These are phyloP conservation scores for Anadara kagoshimensis DNA, from an alignment of 1,140 invertebrate species.

Conservation along the genomic window DNA sequence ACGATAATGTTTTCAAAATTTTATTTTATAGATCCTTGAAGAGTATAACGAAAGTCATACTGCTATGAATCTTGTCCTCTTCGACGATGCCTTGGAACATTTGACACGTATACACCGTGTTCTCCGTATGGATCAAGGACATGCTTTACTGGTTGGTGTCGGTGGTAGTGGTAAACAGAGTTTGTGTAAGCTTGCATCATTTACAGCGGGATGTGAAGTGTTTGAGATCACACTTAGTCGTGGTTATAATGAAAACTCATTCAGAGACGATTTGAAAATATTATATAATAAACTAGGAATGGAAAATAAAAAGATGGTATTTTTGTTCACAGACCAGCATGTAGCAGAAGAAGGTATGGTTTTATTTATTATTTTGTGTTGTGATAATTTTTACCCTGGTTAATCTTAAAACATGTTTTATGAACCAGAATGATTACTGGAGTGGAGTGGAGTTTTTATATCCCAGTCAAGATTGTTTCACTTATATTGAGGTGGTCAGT, in stretches of 20 bases:
- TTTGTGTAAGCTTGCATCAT: slow-evolving; percentile 71
- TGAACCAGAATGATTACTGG: no score
- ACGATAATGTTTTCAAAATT: slow-evolving; percentile 85
- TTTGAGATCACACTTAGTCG: slow-evolving; percentile 88
- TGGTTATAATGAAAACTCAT: slow-evolving; percentile 87
- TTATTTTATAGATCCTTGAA: slow-evolving; percentile 84
- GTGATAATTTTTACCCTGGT: background rate
- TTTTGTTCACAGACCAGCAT: slow-evolving; percentile 88
- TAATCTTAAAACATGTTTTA: no score
- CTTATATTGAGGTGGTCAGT: no score
- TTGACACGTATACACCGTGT: slow-evolving; percentile 88
- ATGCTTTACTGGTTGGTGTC: slow-evolving; percentile 88
- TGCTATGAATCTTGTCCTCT: slow-evolving; percentile 85
- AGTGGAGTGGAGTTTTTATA: no score
- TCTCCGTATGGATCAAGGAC: slow-evolving; percentile 87
- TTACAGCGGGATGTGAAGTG: slow-evolving; percentile 80
- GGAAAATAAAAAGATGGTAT: slow-evolving; percentile 85
- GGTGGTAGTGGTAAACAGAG: slow-evolving; percentile 89
- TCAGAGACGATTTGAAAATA: slow-evolving; percentile 89
- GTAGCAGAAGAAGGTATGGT: slow-evolving; percentile 77
- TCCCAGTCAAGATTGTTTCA: no score
- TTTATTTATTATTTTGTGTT: no score
- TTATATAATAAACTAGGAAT: slow-evolving; percentile 85
- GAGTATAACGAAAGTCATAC: slow-evolving; percentile 84
- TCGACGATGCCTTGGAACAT: slow-evolving; percentile 92